Base-by-base conservation (phyloP, 2,113 vertebrate species). In the Gopherus evgoodei region DNA sequence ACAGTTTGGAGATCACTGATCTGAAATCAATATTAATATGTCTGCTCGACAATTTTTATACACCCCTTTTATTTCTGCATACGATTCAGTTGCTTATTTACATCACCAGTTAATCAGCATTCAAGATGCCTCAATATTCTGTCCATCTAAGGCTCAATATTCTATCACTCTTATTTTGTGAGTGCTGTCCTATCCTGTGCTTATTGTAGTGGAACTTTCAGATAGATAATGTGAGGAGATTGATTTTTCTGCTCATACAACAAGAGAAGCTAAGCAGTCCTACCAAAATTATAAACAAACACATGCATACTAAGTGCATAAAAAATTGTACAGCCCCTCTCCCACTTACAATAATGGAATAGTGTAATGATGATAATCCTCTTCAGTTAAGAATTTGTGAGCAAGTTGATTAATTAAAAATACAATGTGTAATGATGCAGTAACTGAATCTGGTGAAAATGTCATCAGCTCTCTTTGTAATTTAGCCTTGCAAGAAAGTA, bases 401-500 rank as follows among this genome's bases (percentile, higher is more conserved):
- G 78, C 72, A 83, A 83, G 90, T 87, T 1, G 50, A 38, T 57
- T 62, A 78, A 35, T 38, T 83, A 87, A 86, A 42, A 78, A 82
- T 95, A 81, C 65, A 44, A 17, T 91, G 2, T 88, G 3, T 50
- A 75, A 11, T 90, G 57, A 59, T 90, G 65, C 92, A 93, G 19
- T 84, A 5, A 92, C 87, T 5, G 24, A 56, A 83, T 79, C 9
- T 49, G 31, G 50, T 80, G 80, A 54, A 86, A 72, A 52, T 94
- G 88, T 90, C 21, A 24, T 91, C 72, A 44, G 6, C 87, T 93
- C 92, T 96, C 10, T 95, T 49, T 97, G 76, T 87, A 49, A 95
- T 98, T 82, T 96, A 99, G 98, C 98, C 62, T 94, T 99, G 80
- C 98, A 98, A 96, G 97, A 96, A 94, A 95, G 92, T 90, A 98